These are phyloP conservation scores for Arion vulgaris DNA, from an alignment of 1,140 invertebrate species.

Conservation along the genomic window DNA sequence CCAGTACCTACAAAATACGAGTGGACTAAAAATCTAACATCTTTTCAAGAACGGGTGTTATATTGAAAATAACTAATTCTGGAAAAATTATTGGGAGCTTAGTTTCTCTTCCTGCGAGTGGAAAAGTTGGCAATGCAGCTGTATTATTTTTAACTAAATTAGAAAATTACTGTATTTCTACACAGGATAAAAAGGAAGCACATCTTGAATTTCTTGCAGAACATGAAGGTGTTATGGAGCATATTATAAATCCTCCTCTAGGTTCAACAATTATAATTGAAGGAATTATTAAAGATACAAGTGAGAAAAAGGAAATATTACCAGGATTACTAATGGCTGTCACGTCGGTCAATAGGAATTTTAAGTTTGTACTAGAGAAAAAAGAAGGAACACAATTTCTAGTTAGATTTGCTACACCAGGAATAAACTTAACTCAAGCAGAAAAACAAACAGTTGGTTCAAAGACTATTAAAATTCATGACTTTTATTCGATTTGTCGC, in stretches of 20 bases:
- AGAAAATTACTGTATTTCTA: neutral
- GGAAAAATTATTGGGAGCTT: neutral
- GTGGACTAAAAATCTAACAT: neutral
- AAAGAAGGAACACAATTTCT: neutral
- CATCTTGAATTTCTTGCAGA: neutral
- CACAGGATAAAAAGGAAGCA: neutral
- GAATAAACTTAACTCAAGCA: neutral
- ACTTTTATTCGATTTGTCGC: neutral
- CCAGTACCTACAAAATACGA: neutral
- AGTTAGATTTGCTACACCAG: neutral
- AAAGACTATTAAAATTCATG: slow-evolving; percentile 3
- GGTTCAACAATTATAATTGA: slow-evolving; percentile 10
- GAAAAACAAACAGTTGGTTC: neutral
- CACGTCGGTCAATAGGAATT: neutral
- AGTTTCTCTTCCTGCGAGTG: neutral
- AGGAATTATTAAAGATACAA: neutral
- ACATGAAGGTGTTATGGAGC: neutral
- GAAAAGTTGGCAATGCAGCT: neutral
- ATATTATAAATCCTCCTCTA: neutral
- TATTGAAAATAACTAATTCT: neutral
- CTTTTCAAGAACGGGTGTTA: neutral
- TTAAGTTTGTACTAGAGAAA: neutral
- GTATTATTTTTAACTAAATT: neutral
- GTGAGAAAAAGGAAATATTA: neutral
- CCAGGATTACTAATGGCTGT: neutral